Percentiles rank a stretch among this genome's conserved stretches.
phyloP scores from a whole-genome alignment of 2,113 vertebrate genomes.

The Crotalus horridus region DNA sequence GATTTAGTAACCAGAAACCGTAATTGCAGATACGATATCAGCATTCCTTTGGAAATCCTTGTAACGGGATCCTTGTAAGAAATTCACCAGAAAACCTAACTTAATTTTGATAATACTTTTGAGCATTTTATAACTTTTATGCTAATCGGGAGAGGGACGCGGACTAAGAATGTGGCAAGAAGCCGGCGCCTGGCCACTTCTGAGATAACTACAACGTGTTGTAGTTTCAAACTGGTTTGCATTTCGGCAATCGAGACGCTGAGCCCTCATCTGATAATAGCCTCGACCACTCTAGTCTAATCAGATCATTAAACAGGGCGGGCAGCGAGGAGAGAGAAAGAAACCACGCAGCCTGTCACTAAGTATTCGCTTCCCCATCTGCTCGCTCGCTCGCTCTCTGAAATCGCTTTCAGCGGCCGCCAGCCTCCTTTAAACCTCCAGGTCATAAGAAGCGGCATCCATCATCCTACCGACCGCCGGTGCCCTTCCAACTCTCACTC shows the following conservation, averaged over 20 bases:
- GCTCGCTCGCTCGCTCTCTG: neutral
- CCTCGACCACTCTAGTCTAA: slow-evolving; percentile 30
- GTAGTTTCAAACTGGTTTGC: slow-evolving; percentile 23
- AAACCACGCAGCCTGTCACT: neutral
- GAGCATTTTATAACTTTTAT: neutral
- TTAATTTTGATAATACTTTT: neutral
- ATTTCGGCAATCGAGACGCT: slow-evolving; percentile 55
- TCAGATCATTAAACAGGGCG: neutral
- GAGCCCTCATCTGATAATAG: slow-evolving; percentile 45
- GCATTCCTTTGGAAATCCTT: neutral
- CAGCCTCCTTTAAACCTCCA: neutral
- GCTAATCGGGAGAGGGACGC: neutral
- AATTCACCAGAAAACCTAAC: neutral
- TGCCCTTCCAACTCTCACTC: neutral
- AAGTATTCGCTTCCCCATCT: neutral
- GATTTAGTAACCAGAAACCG: neutral
- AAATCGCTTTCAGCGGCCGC: neutral
- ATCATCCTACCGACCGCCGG: neutral
- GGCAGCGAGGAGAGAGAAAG: neutral
- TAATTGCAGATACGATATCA: neutral
- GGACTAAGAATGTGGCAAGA: neutral
- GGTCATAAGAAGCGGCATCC: neutral
- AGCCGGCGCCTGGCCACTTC: neutral
- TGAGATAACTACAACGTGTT: slow-evolving; percentile 17
- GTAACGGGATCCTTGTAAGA: neutral